A percentile compares a stretch with the other conserved stretches of the same genome.
These are phyloP conservation scores for Tanypteryx hageni DNA, from an alignment of 2,888 invertebrate species.

Conservation along the genomic window DNA sequence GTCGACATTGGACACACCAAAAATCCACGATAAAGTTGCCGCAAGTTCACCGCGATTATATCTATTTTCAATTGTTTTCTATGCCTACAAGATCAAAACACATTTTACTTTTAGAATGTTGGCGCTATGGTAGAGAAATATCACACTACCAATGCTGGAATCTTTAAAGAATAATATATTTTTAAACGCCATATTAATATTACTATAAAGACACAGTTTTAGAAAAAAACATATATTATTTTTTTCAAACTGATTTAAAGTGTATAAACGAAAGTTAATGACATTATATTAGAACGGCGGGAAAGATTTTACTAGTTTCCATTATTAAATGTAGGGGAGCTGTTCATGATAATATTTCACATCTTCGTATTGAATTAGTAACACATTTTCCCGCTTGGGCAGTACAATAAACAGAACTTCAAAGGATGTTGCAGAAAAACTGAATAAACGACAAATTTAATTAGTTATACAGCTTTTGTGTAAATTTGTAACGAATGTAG, in stretches of 20 bases:
- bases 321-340: not conserved
- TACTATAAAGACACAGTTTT: not conserved
- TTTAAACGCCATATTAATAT: not conserved
- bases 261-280: not conserved
- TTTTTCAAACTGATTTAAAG: not conserved
- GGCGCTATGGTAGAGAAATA: not conserved
- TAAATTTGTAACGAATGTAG: not conserved
- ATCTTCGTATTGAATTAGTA: not conserved
- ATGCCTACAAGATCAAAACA: not conserved
- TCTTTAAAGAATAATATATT: not conserved
- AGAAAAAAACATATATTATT: not conserved
- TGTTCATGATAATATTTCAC: not conserved
- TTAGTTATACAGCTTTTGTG: not conserved
- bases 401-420: not conserved
- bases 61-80: not conserved
- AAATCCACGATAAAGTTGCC: not conserved
- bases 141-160: not conserved
- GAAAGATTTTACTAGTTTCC: not conserved
- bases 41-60: not conserved
- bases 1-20: not conserved
- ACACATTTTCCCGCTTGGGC: constrained; percentile 23
- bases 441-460: not conserved
- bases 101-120: not conserved
- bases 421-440: not conserved
- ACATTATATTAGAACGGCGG: not conserved